Conservation (phyloP, 2,113 vertebrate species). For the Diadophis punctatus region DNA sequence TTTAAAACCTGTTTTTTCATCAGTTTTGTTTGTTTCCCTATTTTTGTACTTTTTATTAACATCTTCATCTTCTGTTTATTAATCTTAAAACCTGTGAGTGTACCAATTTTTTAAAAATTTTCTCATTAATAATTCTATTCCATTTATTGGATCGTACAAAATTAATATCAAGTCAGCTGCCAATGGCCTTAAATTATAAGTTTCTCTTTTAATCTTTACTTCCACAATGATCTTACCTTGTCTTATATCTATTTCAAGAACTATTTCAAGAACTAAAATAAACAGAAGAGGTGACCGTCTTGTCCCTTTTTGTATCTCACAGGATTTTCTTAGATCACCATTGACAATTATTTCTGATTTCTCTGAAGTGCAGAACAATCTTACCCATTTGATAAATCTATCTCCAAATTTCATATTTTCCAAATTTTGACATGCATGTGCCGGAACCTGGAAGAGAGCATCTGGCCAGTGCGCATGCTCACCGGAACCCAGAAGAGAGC, state of each 20-base stretch:
- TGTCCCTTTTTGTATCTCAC: background rate
- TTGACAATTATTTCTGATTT: background rate
- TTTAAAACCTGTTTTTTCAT: background rate
- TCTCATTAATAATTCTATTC: background rate
- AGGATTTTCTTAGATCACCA: background rate
- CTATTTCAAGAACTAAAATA: background rate
- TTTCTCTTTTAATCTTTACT: background rate
- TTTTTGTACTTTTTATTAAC: background rate
- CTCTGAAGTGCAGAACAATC: background rate
- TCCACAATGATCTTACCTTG: background rate
- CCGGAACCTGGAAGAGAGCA: no score
- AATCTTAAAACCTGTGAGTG: background rate
- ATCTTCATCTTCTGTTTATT: background rate
- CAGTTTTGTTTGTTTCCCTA: background rate
- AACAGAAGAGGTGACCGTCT: no score
- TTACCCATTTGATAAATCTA: background rate
- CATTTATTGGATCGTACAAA: background rate
- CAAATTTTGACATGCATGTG: no score
- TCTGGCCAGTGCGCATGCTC: no score
- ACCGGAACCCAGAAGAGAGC: no score
- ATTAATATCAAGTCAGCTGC: background rate
- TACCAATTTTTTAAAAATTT: background rate
- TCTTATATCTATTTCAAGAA: background rate
- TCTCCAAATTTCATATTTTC: background rate
- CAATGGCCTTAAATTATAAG: background rate